These are phyloP conservation scores for Gymnodraco acuticeps DNA, from an alignment of 2,797 vertebrate genomes.

Conservation along the genomic window DNA sequence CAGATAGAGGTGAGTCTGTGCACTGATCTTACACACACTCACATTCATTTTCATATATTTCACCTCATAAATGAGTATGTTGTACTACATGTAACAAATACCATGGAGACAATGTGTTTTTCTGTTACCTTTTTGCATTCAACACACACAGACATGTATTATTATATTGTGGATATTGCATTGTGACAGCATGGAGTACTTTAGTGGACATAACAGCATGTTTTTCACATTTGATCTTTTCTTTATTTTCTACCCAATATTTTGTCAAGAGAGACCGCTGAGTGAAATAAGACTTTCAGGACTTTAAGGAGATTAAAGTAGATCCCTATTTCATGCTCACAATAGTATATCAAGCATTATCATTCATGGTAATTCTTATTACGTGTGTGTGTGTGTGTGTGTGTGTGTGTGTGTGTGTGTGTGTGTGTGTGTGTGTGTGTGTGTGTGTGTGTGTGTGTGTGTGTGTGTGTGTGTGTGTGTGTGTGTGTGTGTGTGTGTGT, in stretches of 20 bases:
- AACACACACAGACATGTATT: constrained; percentile 3
- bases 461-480: neutral
- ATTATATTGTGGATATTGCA: neutral
- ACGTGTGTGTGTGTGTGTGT: neutral
- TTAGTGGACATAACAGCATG: constrained; percentile 25
- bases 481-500: neutral
- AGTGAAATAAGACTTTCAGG: constrained; percentile 14
- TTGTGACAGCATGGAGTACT: constrained; percentile 22
- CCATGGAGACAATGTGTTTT: neutral
- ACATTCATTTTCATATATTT: neutral
- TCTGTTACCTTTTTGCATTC: neutral
- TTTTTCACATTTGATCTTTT: constrained; percentile 21
- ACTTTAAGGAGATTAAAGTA: neutral
- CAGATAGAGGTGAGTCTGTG: constrained; percentile 85
- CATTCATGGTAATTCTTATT: neutral
- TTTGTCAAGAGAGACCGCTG: constrained; percentile 29
- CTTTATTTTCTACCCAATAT: constrained; percentile 38
- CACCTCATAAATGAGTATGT: neutral
- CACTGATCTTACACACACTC: neutral
- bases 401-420: neutral
- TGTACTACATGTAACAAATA: neutral
- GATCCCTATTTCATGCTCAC: neutral
- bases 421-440: neutral
- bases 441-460: neutral
- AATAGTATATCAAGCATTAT: neutral